A percentile compares a stretch with the other conserved stretches of the same genome.
Evolutionary conservation across 2,888 invertebrate genomes (phyloP).

Genomic region (Drosophila paranaensis): DNA sequence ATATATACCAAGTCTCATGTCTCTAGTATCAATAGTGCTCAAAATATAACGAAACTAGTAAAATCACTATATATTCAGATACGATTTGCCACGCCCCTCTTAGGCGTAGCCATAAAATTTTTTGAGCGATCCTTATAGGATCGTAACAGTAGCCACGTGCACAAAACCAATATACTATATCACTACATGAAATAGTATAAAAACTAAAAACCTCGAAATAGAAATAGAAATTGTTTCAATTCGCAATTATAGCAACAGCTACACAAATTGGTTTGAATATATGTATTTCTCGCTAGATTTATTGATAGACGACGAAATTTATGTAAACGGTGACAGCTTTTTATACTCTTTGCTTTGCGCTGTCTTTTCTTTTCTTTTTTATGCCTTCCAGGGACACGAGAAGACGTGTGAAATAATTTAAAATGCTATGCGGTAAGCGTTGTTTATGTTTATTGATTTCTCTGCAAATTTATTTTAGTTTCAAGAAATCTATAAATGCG

Average conservation of each 20-base stretch:
- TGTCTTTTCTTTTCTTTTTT: constrained; percentile 15
- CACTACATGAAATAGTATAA: too few species aligned
- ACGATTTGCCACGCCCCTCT: too few species aligned
- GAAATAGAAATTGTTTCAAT: constrained; percentile 35
- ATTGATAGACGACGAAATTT: constrained; percentile 71
- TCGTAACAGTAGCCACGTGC: too few species aligned
- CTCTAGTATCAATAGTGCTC: too few species aligned
- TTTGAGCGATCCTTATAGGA: too few species aligned
- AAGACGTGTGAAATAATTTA: constrained; percentile 62
- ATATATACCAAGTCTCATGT: too few species aligned
- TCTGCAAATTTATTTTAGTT: constrained; percentile 23
- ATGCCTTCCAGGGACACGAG: constrained; percentile 21
- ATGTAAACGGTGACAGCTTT: constrained; percentile 61
- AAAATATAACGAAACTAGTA: too few species aligned
- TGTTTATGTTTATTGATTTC: constrained; percentile 14
- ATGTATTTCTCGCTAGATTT: constrained; percentile 65
- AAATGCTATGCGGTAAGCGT: constrained; percentile 31
- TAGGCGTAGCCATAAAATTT: too few species aligned
- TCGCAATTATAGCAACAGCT: constrained; percentile 32
- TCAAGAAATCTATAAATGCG: not conserved
- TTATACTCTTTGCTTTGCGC: constrained; percentile 1
- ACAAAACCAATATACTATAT: too few species aligned
- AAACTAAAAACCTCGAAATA: constrained; percentile 27
- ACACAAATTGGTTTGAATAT: constrained; percentile 45
- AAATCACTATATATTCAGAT: too few species aligned